A percentile compares a stretch with the other conserved stretches of the same genome.
phyloP scores from a whole-genome alignment of 2,113 vertebrate genomes.

The Aegithalos caudatus region DNA sequence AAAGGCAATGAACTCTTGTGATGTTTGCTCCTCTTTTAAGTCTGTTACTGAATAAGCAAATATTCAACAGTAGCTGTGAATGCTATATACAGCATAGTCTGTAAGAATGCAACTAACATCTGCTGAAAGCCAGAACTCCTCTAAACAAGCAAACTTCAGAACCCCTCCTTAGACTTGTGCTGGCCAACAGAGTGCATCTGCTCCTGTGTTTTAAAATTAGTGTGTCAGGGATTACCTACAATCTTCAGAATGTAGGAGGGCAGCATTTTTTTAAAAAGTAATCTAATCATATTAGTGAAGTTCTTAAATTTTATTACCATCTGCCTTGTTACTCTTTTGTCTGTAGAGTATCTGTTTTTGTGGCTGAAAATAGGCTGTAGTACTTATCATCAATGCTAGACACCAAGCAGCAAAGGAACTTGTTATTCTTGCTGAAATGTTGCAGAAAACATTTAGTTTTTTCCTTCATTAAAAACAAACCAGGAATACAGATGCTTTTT shows the following conservation, averaged over 20 bases:
- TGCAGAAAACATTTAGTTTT: neutral
- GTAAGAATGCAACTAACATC: neutral
- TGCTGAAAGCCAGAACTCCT: neutral
- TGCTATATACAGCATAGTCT: neutral
- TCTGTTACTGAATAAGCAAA: neutral
- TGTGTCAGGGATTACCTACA: neutral
- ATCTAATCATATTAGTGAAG: neutral
- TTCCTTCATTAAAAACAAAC: neutral
- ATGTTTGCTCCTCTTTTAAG: neutral
- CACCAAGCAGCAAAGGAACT: neutral
- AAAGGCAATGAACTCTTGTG: neutral
- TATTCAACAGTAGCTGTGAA: neutral
- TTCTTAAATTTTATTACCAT: neutral
- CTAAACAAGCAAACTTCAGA: neutral
- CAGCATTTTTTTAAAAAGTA: neutral
- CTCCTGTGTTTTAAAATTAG: neutral
- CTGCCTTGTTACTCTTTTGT: neutral
- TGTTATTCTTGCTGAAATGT: neutral
- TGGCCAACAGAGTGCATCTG: neutral
- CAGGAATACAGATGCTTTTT: neutral
- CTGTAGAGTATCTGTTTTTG: neutral
- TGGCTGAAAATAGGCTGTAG: neutral
- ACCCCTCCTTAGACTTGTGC: neutral
- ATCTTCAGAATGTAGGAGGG: neutral
- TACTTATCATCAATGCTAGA: neutral